Evolutionary conservation across 2,888 invertebrate species (phyloP).

Genomic region (Salpingus planirostris): DNA sequence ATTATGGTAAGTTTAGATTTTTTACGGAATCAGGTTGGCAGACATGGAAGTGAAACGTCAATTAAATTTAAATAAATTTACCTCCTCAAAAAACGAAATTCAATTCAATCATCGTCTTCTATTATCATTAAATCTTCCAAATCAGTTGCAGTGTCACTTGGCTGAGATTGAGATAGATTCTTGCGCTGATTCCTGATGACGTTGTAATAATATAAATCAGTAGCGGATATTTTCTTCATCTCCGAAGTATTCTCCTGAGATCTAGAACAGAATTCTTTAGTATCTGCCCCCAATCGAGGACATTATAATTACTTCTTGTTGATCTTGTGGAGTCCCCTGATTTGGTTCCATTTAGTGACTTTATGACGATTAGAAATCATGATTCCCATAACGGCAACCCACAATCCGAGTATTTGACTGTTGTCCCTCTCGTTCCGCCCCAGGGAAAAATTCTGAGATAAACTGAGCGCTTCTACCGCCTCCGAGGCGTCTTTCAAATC

Average conservation of each 20-base stretch:
- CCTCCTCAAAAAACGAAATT: too few species aligned
- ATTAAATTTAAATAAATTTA: too few species aligned
- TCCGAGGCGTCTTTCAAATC: constrained; percentile 52
- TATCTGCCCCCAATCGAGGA: neutral
- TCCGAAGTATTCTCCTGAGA: neutral
- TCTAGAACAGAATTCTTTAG: constrained; percentile 1
- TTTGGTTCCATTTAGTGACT: constrained; percentile 65
- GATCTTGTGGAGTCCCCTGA: constrained; percentile 45
- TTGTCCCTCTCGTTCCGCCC: constrained; percentile 49
- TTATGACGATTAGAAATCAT: constrained; percentile 64
- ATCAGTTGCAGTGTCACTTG: too few species aligned
- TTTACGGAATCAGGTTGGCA: too few species aligned
- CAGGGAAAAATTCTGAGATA: constrained; percentile 57
- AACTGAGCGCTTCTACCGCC: constrained; percentile 60
- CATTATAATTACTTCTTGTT: constrained; percentile 22
- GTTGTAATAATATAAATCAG: constrained; percentile 30
- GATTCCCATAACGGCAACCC: constrained; percentile 55
- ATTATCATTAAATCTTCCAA: too few species aligned
- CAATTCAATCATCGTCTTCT: too few species aligned
- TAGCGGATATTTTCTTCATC: constrained; percentile 12
- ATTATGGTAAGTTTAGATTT: too few species aligned
- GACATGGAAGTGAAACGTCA: too few species aligned
- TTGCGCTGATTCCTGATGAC: too few species aligned
- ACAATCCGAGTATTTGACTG: constrained; percentile 47
- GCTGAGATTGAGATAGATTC: too few species aligned